These are phyloP conservation scores for pig (Sus scrofa) DNA, from an alignment of 2,113 vertebrate genomes.

Conservation along the genomic window DNA sequence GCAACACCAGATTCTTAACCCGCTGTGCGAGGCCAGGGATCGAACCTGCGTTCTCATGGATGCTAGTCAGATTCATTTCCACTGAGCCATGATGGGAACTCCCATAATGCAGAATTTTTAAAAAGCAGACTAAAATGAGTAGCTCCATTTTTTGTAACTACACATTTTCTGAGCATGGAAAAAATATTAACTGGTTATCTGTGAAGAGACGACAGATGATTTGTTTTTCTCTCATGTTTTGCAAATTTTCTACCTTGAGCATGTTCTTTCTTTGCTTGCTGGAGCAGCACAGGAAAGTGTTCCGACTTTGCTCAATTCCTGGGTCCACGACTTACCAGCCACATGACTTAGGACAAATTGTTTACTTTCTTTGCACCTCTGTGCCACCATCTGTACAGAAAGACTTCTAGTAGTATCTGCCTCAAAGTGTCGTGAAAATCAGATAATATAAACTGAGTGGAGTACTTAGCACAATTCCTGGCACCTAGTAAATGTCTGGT, in stretches of 20 bases:
- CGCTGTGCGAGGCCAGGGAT: too few species aligned
- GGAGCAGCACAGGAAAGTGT: background rate
- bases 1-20: too few species aligned
- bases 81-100: too few species aligned
- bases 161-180: background rate
- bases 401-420: background rate
- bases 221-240: background rate
- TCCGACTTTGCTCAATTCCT: background rate
- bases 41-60: too few species aligned
- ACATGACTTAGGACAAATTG: background rate
- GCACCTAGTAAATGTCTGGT: background rate
- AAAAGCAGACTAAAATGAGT: background rate
- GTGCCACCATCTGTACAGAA: background rate
- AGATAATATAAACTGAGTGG: background rate
- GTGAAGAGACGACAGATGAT: background rate
- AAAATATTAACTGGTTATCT: slow-evolving; percentile 23
- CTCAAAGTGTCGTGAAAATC: background rate
- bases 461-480: background rate
- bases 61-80: too few species aligned
- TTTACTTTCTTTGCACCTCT: background rate
- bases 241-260: background rate
- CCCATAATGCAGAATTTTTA: background rate
- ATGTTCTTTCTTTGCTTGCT: background rate
- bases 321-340: background rate
- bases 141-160: background rate